A percentile compares a stretch with the other conserved stretches of the same genome.
These are phyloP conservation scores for Zaprionus davidi DNA, from an alignment of 1,140 invertebrate species.

Conservation along the genomic window DNA sequence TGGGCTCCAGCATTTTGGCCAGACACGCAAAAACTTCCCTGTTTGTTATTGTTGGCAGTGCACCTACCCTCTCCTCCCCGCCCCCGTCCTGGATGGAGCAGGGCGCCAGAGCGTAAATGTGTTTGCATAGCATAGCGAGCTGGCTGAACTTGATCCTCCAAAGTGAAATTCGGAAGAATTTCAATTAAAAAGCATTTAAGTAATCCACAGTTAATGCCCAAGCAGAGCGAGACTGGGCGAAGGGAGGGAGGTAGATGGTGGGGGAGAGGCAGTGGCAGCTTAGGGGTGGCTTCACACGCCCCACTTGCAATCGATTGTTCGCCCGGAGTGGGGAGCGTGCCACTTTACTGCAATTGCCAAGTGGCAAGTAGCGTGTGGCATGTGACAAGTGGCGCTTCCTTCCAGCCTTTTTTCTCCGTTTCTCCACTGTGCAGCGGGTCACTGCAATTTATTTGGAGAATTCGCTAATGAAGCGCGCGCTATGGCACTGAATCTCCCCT, in stretches of 20 bases:
- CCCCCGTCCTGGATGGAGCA: constrained; percentile 48
- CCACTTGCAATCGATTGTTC: constrained; percentile 30
- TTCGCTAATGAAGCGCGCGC: constrained; percentile 73
- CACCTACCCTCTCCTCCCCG: background rate
- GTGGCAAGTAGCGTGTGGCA: constrained; percentile 6
- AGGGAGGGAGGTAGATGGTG: background rate
- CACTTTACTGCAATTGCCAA: constrained; percentile 7
- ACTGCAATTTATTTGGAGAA: constrained; percentile 72
- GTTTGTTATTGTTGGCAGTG: constrained; percentile 22
- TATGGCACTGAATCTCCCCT: constrained; percentile 41
- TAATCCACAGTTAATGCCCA: constrained; percentile 78
- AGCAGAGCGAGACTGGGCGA: constrained; percentile 30
- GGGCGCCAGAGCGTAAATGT: constrained; percentile 71
- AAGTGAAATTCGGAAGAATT: constrained; percentile 82
- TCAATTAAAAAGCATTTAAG: constrained; percentile 83
- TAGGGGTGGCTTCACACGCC: constrained; percentile 48
- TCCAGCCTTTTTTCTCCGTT: constrained; percentile 38
- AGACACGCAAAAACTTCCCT: constrained; percentile 77
- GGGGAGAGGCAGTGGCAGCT: constrained; percentile 17
- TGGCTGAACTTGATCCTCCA: constrained; percentile 80
- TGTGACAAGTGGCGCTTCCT: constrained; percentile 24
- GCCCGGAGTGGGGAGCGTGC: constrained; percentile 5
- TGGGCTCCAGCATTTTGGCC: constrained; percentile 66
- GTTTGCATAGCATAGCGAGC: constrained; percentile 68
- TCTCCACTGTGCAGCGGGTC: constrained; percentile 41